Conservation (phyloP, 2,797 vertebrate species). For the Gymnothorax javanicus region DNA sequence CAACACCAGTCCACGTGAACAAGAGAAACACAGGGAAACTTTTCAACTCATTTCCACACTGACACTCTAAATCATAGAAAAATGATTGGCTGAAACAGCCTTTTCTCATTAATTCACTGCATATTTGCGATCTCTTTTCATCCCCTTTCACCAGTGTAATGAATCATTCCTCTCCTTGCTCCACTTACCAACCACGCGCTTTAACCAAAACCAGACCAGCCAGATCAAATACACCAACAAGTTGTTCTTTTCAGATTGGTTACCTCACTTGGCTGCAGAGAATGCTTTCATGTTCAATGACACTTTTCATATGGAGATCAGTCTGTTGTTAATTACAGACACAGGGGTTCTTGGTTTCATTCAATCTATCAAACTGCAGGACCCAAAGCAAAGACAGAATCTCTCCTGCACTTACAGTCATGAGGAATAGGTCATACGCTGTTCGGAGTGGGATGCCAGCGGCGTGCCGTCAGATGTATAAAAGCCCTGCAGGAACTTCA, state of each 20-base stretch:
- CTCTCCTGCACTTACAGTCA: background rate
- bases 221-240: background rate
- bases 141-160: background rate
- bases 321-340: background rate
- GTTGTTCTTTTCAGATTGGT: background rate
- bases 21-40: background rate
- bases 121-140: background rate
- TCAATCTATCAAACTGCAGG: background rate
- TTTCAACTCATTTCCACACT: background rate
- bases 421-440: background rate
- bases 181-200: background rate
- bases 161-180: background rate
- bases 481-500: too few species aligned
- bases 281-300: background rate
- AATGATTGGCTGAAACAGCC: background rate
- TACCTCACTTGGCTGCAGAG: slow-evolving; percentile 2
- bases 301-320: background rate
- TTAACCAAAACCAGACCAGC: background rate
- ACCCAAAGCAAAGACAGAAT: too few species aligned
- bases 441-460: background rate
- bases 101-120: background rate
- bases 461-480: too few species aligned
- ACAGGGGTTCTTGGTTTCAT: background rate
- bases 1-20: background rate
- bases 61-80: background rate